Conservation (phyloP, 2,113 vertebrate genomes). For the Menidia beryllina region DNA sequence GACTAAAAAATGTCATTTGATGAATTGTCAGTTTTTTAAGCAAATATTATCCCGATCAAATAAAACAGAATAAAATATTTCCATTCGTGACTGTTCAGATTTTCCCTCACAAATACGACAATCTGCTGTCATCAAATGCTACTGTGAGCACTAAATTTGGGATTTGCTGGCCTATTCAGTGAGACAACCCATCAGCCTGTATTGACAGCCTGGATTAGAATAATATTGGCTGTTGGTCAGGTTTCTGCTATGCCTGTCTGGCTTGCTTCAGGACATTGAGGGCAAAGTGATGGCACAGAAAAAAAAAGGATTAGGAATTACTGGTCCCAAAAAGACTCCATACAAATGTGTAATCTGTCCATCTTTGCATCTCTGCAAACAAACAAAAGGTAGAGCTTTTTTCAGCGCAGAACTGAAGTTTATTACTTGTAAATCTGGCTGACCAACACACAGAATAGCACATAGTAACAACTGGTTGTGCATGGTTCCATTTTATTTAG, state of each 20-base stretch:
- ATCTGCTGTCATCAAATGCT: constrained; percentile 20
- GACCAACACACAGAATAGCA: constrained; percentile 47
- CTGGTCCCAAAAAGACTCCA: constrained; percentile 36
- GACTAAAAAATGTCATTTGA: constrained; percentile 26
- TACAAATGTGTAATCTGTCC: background rate
- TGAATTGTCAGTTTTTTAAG: constrained; percentile 5
- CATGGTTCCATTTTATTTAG: constrained; percentile 54
- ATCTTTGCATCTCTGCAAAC: constrained; percentile 20
- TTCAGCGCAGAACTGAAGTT: background rate
- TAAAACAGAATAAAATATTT: constrained; percentile 31
- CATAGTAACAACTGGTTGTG: constrained; percentile 61
- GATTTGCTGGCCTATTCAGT: constrained; percentile 62
- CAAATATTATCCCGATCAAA: constrained; percentile 36
- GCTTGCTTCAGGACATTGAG: constrained; percentile 50
- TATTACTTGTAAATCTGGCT: constrained; percentile 12
- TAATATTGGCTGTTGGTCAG: constrained; percentile 70
- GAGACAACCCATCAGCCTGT: constrained; percentile 59
- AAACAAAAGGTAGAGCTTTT: background rate
- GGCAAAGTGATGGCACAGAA: constrained; percentile 49
- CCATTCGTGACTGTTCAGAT: constrained; percentile 17
- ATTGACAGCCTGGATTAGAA: constrained; percentile 65
- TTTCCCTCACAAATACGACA: constrained; percentile 25
- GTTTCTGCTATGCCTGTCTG: constrained; percentile 68
- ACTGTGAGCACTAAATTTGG: constrained; percentile 33
- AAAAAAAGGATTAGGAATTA: constrained; percentile 48